Percentiles rank a stretch among this genome's conserved stretches.
phyloP scores from a whole-genome alignment of 2,797 vertebrate genomes.

The Melanotaenia parkinsoni region DNA sequence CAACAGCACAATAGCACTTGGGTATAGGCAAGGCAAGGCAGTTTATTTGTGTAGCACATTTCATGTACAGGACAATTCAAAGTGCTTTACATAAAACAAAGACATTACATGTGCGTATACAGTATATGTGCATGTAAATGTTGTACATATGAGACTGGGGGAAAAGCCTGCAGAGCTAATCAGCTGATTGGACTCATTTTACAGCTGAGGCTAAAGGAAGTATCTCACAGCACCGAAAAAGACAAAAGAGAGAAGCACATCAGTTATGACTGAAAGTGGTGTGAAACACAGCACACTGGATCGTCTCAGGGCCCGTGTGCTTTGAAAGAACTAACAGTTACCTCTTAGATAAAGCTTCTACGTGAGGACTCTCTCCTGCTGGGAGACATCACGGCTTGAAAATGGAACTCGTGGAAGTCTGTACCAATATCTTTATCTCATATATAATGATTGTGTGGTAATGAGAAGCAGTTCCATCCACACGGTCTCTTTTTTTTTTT shows the following conservation, averaged over 20 bases:
- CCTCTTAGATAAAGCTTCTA: slow-evolving; percentile 40
- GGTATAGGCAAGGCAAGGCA: background rate
- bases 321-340: slow-evolving; percentile 60
- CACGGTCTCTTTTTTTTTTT: background rate
- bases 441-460: slow-evolving; percentile 17
- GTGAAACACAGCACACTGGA: slow-evolving; percentile 26
- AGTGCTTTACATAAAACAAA: no score
- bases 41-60: no score
- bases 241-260: slow-evolving; percentile 37
- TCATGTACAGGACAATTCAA: no score
- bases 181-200: slow-evolving; percentile 75
- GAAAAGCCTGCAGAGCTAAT: slow-evolving; percentile 39
- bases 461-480: slow-evolving; percentile 5
- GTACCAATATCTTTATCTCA: slow-evolving; percentile 17
- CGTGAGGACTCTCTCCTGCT: slow-evolving; percentile 36
- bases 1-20: slow-evolving; percentile 54
- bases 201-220: slow-evolving; percentile 52
- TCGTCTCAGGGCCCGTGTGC: slow-evolving; percentile 34
- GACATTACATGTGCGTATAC: background rate
- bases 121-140: background rate
- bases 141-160: background rate
- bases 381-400: slow-evolving; percentile 33
- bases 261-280: no score
- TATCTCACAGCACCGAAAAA: slow-evolving; percentile 39
- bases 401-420: slow-evolving; percentile 32